Base-by-base conservation (phyloP, 2,113 vertebrate species). In the Forbesichthys agassizii region DNA sequence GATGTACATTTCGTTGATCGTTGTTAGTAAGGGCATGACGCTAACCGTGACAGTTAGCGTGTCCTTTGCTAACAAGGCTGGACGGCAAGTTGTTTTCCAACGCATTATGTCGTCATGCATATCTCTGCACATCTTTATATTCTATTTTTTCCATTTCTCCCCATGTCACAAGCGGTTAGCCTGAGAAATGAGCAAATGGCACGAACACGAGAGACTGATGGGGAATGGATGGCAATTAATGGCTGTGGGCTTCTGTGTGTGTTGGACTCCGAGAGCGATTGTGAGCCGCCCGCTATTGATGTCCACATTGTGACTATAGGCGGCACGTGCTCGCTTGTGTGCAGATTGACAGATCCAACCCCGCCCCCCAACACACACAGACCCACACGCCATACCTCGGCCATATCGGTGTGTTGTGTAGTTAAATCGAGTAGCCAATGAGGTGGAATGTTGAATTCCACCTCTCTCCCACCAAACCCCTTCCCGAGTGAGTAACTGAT, bases 351-450 rank as follows among this genome's bases (percentile, higher is more conserved):
- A 62, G 58, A 5, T 60, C 14, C 12, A 14, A 0, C 11, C 6
- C 68, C 69, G 74, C 73, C 66, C 74, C 75, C 70, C 83, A 27
- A 27, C 27, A 27, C 27, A 27, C 27, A 27, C 27, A 3, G 2
- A 27, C 27, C 2, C 27, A 27, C 27, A 27, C 27, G 27, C 27
- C 27, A 27, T 27, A 27, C 27, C 27, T 27, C 27, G 27, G 27
- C 27, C 27, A 27, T 27, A 73, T 79, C n/a, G 12, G 67, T 54
- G 85, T 76, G 78, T 82, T 77, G 76, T 82, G 76, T 82, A 83
- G 88, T 89, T 88, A 86, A 90, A 88, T 85, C 83, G 79, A 84
- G 81, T 80, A 82, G 76, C 77, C 87, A 86, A 91, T 88, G 88
- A 90, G 86, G 78, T 82, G 78, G 84, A 87, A 86, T 90, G 90